Evolutionary conservation across 2,888 invertebrate species (phyloP), one percentile per base, ranked within the genome.

Genomic region (Cremastinae sp.): DNA sequence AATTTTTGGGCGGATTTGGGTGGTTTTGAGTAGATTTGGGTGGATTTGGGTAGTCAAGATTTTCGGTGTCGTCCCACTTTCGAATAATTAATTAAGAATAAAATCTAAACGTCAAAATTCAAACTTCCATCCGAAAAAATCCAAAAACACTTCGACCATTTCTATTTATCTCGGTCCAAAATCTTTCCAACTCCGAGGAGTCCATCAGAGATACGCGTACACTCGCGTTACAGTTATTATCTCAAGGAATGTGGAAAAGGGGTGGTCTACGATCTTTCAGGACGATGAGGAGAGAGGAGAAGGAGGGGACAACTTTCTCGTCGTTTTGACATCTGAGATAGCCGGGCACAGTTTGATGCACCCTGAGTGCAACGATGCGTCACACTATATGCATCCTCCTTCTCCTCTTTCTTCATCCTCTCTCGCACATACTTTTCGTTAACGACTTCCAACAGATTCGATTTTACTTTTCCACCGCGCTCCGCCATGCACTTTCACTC

Each of bases 121-220:
- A n/a, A n/a, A n/a, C n/a, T n/a, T n/a, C n/a, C n/a, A n/a, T n/a
- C n/a, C n/a, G n/a, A n/a, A n/a, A n/a, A n/a, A n/a, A n/a, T n/a
- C n/a, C n/a, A n/a, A n/a, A n/a, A n/a, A n/a, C n/a, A n/a, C n/a
- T n/a, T n/a, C n/a, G n/a, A n/a, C n/a, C n/a, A n/a, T n/a, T n/a
- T n/a, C n/a, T n/a, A n/a, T 28, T 28, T 28, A 28, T 28, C 28
- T 28, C 28, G 69, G 56, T 61, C 79, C 81, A 79, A 81, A 86
- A 86, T 86, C 87, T 87, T 83, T 65, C 20, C 86, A 87, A 86
- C 87, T 87, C 85, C 87, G 86, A 86, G 80, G 83, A 80, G 79
- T 75, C 78, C 74, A 59, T 74, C 70, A 49, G 43, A 55, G 49
- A 41, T 41, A 22, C 61, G 53, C 9, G 73, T 28, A 14, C 22